Evolutionary conservation across 92 coral and sea anemone species (phyloP), one percentile per base, ranked within the genome.

Genomic region (Desmophyllum pertusum): DNA sequence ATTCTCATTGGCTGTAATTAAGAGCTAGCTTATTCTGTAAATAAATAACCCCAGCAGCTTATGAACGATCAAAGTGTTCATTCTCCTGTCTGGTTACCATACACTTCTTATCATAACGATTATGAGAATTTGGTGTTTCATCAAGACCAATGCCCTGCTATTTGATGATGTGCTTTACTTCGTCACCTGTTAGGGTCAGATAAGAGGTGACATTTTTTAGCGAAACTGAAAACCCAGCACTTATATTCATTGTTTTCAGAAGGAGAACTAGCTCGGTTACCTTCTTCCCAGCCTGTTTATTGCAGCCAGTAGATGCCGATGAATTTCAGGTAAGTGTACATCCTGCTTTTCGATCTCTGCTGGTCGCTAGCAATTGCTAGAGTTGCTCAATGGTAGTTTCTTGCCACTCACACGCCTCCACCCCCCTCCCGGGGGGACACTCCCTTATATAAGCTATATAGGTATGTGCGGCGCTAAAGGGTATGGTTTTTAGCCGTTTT

Each of bases 131-230:
- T 59, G 17, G 33, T 25, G 65, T 59, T 59, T 59, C 13, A 59
- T 59, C 35, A 25, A 59, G 27, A 8, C n/a, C 65, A 27, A 8
- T 6, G 27, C 10, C 18, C 65, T 59, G 29, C 11, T 5, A 70
- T 30, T 30, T 55, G 15, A 27, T 50, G 66, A 37, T 13, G 18
- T 10, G 51, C 40, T 35, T 40, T 27, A 37, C 31, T 30, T 11
- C 30, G 41, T 38, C 27, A 39, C 27, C 43, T 38, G 41, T 77
- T 36, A 10, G 5, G 41, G 81, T n/a, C n/a, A n/a, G 70, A 57
- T 77, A 38, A 25, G 21, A 77, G 81, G 81, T 77, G 48, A 59
- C 70, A 77, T 57, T 31, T 40, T 25, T 57, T 4, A 11, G 31
- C 5, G 67, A 57, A 37, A 37, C 29, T 0, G n/a, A 23, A 59